Evolutionary conservation across 2,113 vertebrate genomes (phyloP), one percentile per base, ranked within the genome.

Genomic region (Paedocypris sp.): DNA sequence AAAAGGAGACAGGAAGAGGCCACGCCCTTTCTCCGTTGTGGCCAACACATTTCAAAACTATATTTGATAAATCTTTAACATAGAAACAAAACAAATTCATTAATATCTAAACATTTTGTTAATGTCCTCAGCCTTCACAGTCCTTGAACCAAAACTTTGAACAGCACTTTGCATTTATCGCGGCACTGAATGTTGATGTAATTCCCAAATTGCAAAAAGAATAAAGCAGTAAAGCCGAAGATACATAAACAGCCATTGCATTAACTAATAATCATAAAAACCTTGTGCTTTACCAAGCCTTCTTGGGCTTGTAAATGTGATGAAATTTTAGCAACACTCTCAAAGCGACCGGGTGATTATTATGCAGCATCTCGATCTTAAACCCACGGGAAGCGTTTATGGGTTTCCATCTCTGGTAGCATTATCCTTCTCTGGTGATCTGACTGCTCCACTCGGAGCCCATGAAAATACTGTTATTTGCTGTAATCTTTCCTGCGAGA

Each of bases 311-410:
- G n/a, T 31, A 47, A 16, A 15, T 69, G 59, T 60, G 39, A 69
- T 69, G 18, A 28, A 41, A 45, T 64, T 69, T 60, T 52, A 54
- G 20, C 48, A 33, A 36, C 47, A 54, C 20, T 54, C 46, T 26
- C 13, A 64, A 38, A 54, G 50, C 12, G 10, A 64, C 48, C 23
- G 41, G 22, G 33, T 58, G 11, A 60, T 64, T 69, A 64, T 49
- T 54, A 64, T 47, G 42, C 42, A 46, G 38, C 52, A n/a, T 2
- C 48, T 64, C 46, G n/a, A 46, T 64, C 54, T 53, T 42, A n/a
- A 58, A 32, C 20, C 9, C 41, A 28, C n/a, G 36, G 23, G 13
- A 35, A 52, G 32, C 11, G n/a, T 58, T 62, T 19, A 39, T 48
- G 38, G 45, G 16, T 15, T 62, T 19, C 20, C 42, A 12, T 45